Percentiles rank a stretch among this genome's conserved stretches.
Evolutionary conservation across 2,797 vertebrate species (phyloP).

Genomic region (Borostomias antarcticus): DNA sequence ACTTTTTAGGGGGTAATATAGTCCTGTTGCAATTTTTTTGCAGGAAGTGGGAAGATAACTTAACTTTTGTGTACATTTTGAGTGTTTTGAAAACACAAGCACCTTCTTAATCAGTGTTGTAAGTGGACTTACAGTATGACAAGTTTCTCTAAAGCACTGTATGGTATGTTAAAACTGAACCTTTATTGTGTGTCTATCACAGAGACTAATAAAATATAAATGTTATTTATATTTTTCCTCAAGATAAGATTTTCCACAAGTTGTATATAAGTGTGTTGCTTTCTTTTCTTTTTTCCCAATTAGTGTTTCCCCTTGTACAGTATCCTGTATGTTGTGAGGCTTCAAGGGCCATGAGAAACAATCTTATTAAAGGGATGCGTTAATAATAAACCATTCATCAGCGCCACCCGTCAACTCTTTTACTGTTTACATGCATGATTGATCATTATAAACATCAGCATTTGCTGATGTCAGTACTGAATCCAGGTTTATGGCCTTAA

Average conservation of each 20-base stretch:
- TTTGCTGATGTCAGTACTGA: too few species aligned
- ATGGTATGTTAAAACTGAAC: slow-evolving; percentile 77
- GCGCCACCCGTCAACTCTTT: too few species aligned
- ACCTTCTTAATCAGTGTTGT: slow-evolving; percentile 22
- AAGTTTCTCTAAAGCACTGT: slow-evolving; percentile 74
- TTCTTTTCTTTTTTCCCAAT: slow-evolving; percentile 67
- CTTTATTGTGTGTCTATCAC: slow-evolving; percentile 85
- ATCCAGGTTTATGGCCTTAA: too few species aligned
- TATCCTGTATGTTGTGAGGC: slow-evolving; percentile 81
- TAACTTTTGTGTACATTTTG: slow-evolving; percentile 6
- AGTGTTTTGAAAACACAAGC: slow-evolving; percentile 1
- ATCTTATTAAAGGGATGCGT: slow-evolving; percentile 82
- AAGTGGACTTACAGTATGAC: slow-evolving; percentile 70
- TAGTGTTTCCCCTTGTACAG: slow-evolving; percentile 75
- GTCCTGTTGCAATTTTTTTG: neutral
- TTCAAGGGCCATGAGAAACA: slow-evolving; percentile 75
- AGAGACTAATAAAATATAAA: slow-evolving; percentile 67
- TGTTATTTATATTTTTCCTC: slow-evolving; percentile 87
- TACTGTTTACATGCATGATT: too few species aligned
- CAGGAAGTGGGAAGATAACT: neutral
- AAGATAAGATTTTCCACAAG: slow-evolving; percentile 77
- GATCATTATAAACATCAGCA: too few species aligned
- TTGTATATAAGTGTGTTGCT: slow-evolving; percentile 80
- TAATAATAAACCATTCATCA: slow-evolving; percentile 84
- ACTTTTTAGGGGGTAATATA: neutral